Evolutionary conservation across 1,140 invertebrate species (phyloP), one percentile per base, ranked within the genome.

Genomic region (Meteorus sp.): DNA sequence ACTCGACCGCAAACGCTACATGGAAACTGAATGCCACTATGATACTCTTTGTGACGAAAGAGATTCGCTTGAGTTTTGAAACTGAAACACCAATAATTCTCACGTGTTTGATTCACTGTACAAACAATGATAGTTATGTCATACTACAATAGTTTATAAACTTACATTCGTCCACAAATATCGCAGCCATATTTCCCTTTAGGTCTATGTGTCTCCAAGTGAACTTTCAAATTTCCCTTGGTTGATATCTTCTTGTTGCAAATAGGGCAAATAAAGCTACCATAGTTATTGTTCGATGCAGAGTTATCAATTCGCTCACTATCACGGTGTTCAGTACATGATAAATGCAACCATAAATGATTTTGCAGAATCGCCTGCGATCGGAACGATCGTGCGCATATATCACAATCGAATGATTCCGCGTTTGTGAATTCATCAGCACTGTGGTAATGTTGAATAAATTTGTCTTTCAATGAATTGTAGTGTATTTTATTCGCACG

Each of bases 31-130:
- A 84, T 83, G 6, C 84, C 82, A 44, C 81, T 80, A 62, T 89
- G 87, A 60, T 85, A 86, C 62, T 85, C 83, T 72, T 87, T 87
- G 65, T 89, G 88, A 31, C 83, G 79, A 57, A 79, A 81, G 51
- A 89, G 77, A 75, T 87, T 89, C 37, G 80, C 83, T 64, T 86
- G 82, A n/a, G 84, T 85, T 69, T 88, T 87, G 67, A 89, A 89
- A 66, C 88, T 89, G 70, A 41, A 82, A 75, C 56, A 61, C n/a
- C n/a, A n/a, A n/a, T n/a, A n/a, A n/a, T n/a, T n/a, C n/a, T n/a
- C n/a, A n/a, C n/a, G n/a, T n/a, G n/a, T n/a, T n/a, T n/a, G n/a
- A n/a, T n/a, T n/a, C n/a, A n/a, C n/a, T n/a, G n/a, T n/a, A n/a
- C n/a, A 43, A 56, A 25, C 31, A 33, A 22, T 19, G 45, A 47